phyloP scores from a whole-genome alignment of 2,797 vertebrate species.

The Chiloscyllium punctatum region DNA sequence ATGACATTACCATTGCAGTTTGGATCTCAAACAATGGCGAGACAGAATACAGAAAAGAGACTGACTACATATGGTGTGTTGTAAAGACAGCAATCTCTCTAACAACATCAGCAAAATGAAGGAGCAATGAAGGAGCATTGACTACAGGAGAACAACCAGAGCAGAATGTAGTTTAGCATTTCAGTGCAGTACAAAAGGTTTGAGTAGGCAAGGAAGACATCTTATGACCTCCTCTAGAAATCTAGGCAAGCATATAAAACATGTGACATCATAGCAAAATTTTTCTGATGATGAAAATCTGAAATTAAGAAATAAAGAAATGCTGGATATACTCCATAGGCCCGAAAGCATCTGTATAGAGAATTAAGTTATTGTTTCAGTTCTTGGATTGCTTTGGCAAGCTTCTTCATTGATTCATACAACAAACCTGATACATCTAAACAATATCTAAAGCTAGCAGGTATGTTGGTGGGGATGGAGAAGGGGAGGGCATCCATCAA shows the following conservation, averaged over 20 bases:
- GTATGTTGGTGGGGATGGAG: too few species aligned
- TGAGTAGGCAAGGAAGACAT: not conserved
- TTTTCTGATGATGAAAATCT: too few species aligned
- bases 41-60: too few species aligned
- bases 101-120: too few species aligned
- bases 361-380: not conserved
- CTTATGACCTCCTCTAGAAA: not conserved
- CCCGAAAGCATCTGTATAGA: not conserved
- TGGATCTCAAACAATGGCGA: too few species aligned
- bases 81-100: too few species aligned
- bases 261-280: not conserved
- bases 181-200: not conserved
- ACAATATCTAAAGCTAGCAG: not conserved
- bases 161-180: not conserved
- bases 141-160: not conserved
- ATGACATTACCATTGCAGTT: too few species aligned
- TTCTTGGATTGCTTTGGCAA: not conserved
- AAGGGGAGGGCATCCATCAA: not conserved
- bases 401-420: not conserved
- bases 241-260: not conserved
- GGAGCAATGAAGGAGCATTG: too few species aligned
- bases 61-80: too few species aligned
- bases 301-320: not conserved
- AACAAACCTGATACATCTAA: not conserved
- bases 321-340: not conserved